Evolutionary conservation across 2,888 invertebrate species (phyloP).

Genomic region (Lucinisca nassula): DNA sequence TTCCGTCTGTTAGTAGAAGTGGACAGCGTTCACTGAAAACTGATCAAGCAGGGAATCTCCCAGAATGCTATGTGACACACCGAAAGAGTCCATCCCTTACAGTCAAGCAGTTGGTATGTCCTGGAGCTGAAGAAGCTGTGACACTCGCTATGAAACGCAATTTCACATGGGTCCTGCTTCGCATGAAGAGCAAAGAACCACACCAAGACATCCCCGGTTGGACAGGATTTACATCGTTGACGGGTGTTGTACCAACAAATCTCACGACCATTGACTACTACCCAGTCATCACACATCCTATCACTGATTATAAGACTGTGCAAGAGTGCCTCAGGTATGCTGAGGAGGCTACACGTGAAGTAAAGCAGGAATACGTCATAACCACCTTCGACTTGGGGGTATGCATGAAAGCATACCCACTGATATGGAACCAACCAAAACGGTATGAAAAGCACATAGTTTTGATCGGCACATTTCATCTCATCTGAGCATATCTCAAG

Average conservation of each 20-base stretch:
- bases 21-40: slow-evolving; percentile 12
- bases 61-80: slow-evolving; percentile 41
- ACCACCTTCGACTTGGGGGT: slow-evolving; percentile 73
- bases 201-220: slow-evolving; percentile 48
- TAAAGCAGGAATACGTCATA: slow-evolving; percentile 61
- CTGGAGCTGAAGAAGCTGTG: neutral
- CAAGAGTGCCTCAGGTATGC: slow-evolving; percentile 59
- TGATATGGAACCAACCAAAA: slow-evolving; percentile 43
- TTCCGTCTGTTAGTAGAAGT: neutral
- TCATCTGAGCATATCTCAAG: slow-evolving; percentile 24
- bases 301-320: slow-evolving; percentile 61
- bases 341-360: slow-evolving; percentile 50
- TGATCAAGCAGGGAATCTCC: slow-evolving; percentile 1
- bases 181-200: neutral
- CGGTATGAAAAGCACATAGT: neutral
- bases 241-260: slow-evolving; percentile 36
- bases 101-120: neutral
- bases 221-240: slow-evolving; percentile 59
- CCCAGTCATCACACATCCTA: slow-evolving; percentile 59
- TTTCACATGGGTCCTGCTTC: slow-evolving; percentile 19
- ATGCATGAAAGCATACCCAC: slow-evolving; percentile 70
- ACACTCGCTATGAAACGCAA: neutral
- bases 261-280: slow-evolving; percentile 67
- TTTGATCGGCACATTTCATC: neutral
- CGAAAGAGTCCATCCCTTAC: slow-evolving; percentile 32